phyloP scores from a whole-genome alignment of 1,140 invertebrate genomes.

The Archivesica marissinica region DNA sequence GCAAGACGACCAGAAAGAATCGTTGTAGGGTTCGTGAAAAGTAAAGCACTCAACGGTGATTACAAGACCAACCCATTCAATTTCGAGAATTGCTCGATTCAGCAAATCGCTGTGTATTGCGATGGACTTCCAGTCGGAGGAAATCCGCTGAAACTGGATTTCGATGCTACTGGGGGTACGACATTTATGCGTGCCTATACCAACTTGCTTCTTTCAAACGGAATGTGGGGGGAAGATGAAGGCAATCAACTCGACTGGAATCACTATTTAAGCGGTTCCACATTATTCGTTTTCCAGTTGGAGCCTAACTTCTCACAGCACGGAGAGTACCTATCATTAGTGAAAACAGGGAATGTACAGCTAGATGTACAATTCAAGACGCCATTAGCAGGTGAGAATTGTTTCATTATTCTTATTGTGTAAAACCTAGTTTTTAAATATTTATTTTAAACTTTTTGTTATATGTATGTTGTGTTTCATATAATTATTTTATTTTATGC shows the following conservation, averaged over 20 bases:
- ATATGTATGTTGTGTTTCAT: neutral
- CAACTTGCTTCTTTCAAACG: slow-evolving; percentile 18
- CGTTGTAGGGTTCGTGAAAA: slow-evolving; percentile 5
- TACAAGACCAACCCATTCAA: slow-evolving; percentile 50
- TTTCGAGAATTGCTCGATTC: slow-evolving; percentile 50
- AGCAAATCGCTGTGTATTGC: slow-evolving; percentile 37
- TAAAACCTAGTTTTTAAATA: too few relatives aligned
- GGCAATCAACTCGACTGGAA: slow-evolving; percentile 37
- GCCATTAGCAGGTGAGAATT: slow-evolving; percentile 14
- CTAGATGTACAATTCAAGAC: slow-evolving; percentile 36
- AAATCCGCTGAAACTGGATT: slow-evolving; percentile 54
- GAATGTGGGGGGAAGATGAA: slow-evolving; percentile 47
- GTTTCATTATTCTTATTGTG: too few relatives aligned
- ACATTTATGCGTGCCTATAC: slow-evolving; percentile 24
- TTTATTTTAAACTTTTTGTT: too few relatives aligned
- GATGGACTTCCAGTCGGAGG: slow-evolving; percentile 47
- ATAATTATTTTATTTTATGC: neutral
- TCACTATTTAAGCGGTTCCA: slow-evolving; percentile 30
- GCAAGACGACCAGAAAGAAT: slow-evolving; percentile 24
- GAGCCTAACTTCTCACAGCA: slow-evolving; percentile 53
- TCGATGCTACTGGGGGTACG: slow-evolving; percentile 1
- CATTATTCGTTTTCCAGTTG: slow-evolving; percentile 52
- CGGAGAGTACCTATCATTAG: slow-evolving; percentile 20
- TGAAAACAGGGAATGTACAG: slow-evolving; percentile 29
- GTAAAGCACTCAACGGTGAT: neutral